Evolutionary conservation across 2,797 vertebrate genomes (phyloP).

Genomic region (Spinus pinus): DNA sequence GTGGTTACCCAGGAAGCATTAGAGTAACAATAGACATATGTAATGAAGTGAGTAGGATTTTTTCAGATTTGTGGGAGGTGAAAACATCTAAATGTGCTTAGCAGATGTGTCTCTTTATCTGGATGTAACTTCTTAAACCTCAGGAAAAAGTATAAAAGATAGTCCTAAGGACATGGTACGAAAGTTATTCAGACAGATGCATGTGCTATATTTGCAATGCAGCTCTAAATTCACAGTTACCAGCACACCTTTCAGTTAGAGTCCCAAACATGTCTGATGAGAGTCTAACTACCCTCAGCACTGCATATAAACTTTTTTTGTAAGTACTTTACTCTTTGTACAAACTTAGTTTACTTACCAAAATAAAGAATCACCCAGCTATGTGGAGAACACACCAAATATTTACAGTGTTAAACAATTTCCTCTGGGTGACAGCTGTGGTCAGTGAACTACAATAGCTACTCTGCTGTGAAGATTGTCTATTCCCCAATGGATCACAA

Average conservation of each 20-base stretch:
- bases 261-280: neutral
- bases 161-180: neutral
- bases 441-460: slow-evolving; percentile 48
- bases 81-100: neutral
- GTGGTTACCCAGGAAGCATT: slow-evolving; percentile 2
- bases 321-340: neutral
- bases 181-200: neutral
- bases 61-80: neutral
- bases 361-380: neutral
- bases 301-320: neutral
- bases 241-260: neutral
- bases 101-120: neutral
- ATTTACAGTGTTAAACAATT: slow-evolving; percentile 46
- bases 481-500: neutral
- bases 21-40: neutral
- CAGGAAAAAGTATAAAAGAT: neutral
- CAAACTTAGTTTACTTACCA: neutral
- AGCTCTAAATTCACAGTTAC: neutral
- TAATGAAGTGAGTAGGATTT: neutral
- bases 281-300: neutral
- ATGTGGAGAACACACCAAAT: neutral
- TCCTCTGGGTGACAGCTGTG: slow-evolving; percentile 31
- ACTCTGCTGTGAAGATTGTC: slow-evolving; percentile 29
- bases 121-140: neutral
- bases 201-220: neutral